Percentiles rank a stretch among this genome's conserved stretches.
Evolutionary conservation across 2,888 invertebrate species (phyloP).

Genomic region (Tricholauxania praeusta): DNA sequence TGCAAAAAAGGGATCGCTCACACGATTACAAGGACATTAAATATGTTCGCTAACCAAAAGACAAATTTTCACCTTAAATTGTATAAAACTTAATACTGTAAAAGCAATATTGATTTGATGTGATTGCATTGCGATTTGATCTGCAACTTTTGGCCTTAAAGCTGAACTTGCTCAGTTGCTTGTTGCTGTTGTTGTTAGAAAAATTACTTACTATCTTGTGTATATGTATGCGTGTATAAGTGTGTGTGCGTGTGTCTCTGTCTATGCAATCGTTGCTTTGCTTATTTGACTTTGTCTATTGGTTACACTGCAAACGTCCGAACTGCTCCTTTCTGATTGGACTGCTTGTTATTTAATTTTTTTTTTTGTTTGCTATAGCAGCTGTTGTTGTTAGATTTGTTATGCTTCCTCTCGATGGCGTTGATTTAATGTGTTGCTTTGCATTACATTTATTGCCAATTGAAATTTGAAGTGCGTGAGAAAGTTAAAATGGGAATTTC

Average conservation of each 20-base stretch:
- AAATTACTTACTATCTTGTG: conserved; percentile 40
- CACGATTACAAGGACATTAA: conserved; percentile 18
- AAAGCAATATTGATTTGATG: conserved; percentile 32
- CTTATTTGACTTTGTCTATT: conserved; percentile 31
- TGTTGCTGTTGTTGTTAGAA: conserved; percentile 16
- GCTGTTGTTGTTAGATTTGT: conserved; percentile 37
- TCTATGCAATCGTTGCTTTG: conserved; percentile 12
- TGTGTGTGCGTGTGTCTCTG: conserved; percentile 1
- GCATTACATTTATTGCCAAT: conserved; percentile 67
- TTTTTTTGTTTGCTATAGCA: conserved; percentile 12
- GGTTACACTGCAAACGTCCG: background rate
- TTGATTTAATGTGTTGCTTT: conserved; percentile 67
- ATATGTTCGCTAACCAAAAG: background rate
- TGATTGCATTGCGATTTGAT: conserved; percentile 35
- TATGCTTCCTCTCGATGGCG: conserved; percentile 47
- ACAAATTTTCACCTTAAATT: conserved; percentile 29
- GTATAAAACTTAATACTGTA: conserved; percentile 9
- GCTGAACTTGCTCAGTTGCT: conserved; percentile 25
- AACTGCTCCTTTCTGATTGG: background rate
- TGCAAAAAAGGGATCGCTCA: no score
- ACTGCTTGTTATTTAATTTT: background rate
- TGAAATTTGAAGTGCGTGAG: conserved; percentile 67
- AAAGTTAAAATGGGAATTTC: conserved; percentile 57
- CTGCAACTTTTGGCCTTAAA: conserved; percentile 33
- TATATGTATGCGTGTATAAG: conserved; percentile 15